Conservation (phyloP, 2,797 vertebrate species). For the Eupleurogrammus muticus region DNA sequence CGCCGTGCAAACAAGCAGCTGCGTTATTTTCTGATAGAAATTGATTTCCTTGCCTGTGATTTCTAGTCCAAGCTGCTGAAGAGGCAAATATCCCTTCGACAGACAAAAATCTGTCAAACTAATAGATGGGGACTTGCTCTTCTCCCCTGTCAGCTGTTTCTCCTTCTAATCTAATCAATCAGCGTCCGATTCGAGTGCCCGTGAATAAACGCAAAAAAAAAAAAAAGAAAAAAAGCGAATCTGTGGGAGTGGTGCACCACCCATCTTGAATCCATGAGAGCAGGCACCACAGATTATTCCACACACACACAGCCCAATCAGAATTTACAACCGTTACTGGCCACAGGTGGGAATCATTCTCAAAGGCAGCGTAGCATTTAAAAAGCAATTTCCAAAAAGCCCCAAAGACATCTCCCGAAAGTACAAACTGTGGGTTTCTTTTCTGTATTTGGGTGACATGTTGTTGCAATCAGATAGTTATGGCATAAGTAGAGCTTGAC, state of each 20-base stretch:
- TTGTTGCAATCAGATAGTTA: conserved; percentile 83
- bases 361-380: conserved; percentile 75
- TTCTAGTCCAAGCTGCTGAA: conserved; percentile 1
- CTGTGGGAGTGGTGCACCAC: conserved; percentile 27
- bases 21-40: conserved; percentile 2
- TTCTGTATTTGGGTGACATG: conserved; percentile 71
- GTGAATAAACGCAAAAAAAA: conserved; percentile 31
- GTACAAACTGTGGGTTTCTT: conserved; percentile 60
- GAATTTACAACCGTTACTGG: conserved; percentile 49
- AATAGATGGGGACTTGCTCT: conserved; percentile 19
- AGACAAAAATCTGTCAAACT: conserved; percentile 21
- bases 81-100: background rate
- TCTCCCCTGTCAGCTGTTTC: conserved; percentile 19
- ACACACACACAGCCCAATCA: conserved; percentile 39
- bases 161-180: conserved; percentile 54
- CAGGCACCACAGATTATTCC: conserved; percentile 33
- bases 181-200: conserved; percentile 1
- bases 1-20: conserved; percentile 24
- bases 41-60: background rate
- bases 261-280: conserved; percentile 48
- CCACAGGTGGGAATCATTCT: conserved; percentile 84
- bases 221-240: no score
- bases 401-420: conserved; percentile 55
- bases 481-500: conserved; percentile 74
- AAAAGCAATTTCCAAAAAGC: conserved; percentile 71